Base-by-base conservation (phyloP, 2,797 vertebrate genomes). In the Malacoraja senta region DNA sequence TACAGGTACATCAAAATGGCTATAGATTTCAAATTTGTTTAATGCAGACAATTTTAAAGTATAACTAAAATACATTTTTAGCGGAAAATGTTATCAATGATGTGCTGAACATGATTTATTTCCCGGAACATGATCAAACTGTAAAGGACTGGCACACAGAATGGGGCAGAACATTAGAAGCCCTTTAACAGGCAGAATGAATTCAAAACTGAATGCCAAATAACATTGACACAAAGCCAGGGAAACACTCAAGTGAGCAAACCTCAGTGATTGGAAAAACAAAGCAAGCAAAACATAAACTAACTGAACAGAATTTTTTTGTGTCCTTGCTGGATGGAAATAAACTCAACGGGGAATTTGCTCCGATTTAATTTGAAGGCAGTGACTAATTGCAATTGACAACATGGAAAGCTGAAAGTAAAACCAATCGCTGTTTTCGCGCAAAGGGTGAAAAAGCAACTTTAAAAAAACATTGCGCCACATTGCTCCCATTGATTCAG, bases 271-370 rank as follows among this genome's bases (percentile, higher is more conserved):
- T 74, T 74, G 71, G 65, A 68, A 88, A 68, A 29, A 88, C 84
- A 68, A 88, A 88, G n/a, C 84, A 88, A 88, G 15, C 61, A 88
- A 88, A 83, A 88, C n/a, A 88, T 68, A 21, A 88, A 32, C 84
- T 65, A 68, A 35, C 63, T 88, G n/a, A 35, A 21, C 84, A 35
- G 63, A 68, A 68, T 65, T 63, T 35, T 32, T 88, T 3, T 2
- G n/a, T 2, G n/a, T 68, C 1, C 63, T 68, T 68, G n/a, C 32
- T 65, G 63, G 63, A 35, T 61, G 80, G 29, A 83, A 61, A 83
- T 83, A 35, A 88, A 65, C 61, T 35, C n/a, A 35, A n/a, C 19
- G 32, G 63, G n/a, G n/a, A 88, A 63, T 21, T 2, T 65, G n/a
- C n/a, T 68, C 32, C 65, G 8, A 35, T 35, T 68, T 68, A 68